Base-by-base conservation (phyloP, 2,113 vertebrate species). In the Rhinopomastus cyanomelas region DNA sequence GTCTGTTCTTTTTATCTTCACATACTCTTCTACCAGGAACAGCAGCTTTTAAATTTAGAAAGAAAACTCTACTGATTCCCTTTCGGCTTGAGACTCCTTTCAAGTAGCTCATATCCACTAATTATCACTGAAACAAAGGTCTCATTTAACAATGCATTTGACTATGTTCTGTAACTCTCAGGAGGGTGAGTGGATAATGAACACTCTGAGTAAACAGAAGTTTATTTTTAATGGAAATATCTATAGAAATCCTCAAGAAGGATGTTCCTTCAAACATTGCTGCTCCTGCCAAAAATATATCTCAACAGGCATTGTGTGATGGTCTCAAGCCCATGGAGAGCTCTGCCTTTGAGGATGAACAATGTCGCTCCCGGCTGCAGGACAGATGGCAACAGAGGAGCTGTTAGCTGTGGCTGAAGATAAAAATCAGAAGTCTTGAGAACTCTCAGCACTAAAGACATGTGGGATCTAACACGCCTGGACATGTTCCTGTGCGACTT, bases 161-260 rank as follows among this genome's bases (percentile, higher is more conserved):
- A 80, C 80, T 72, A 57, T 19, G 34, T 81, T 80, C 76, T 56
- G 73, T 44, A 73, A 42, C 12, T 92, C 89, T 89, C 80, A 52
- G 39, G 68, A 91, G 87, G 73, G 67, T 27, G 75, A 83, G 49
- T 14, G 16, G 9, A 60, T 52, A 60, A 89, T 89, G 30, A 87
- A 89, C 91, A 60, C 15, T n/a, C 26, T 52, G 48, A 55, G n/a
- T 64, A 44, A 88, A 91, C 57, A 77, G 64, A 91, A 89, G 91
- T 80, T 87, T 93, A 80, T 93, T 96, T 93, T 92, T 74, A 89
- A 87, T 55, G 25, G 64, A 78, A 77, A 56, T 60, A 85, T 74
- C 67, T 89, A 77, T n/a, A 87, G 85, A 89, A 88, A 85, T 71
- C 29, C 30, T 82, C 88, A 71, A 91, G 85, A 60, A 92, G 61